Base-by-base conservation (phyloP, 53 echinoderm and acorn worm species). In the Pentamera pediparva region DNA sequence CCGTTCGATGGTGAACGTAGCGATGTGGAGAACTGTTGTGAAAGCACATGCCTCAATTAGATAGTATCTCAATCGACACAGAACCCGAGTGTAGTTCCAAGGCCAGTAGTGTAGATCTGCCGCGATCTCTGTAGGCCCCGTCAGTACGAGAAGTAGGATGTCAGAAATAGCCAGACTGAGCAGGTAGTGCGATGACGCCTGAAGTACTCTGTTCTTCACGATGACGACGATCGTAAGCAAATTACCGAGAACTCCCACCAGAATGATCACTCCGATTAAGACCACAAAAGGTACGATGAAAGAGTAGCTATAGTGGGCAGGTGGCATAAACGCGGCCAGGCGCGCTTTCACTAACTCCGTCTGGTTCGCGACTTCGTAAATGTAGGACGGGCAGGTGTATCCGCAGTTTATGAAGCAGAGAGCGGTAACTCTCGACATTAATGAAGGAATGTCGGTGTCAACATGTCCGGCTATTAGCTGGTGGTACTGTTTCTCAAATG, bases 31-130 rank as follows among this genome's bases (percentile, higher is more conserved):
- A 0, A 98, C 84, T 4, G 98, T 86, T 1, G 91, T 86, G 62
- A 88, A 98, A 6, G 91, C 88, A 57, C 91, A 88, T 24, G 91
- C 83, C 55, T 92, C 91, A 50, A 98, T 98, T 18, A 98, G 81
- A 49, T 81, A 98, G 58, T 80, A 98, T 13, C 91, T 61, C 30
- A 80, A 35, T 9, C 86, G 80, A 61, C 98, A 98, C 62, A 92
- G 63, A 62, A 98, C 85, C 5, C 77, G 51, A 3, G 82, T 83
- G 47, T 88, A 98, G 9, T 85, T 81, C 98, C 98, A 98, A 3
- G 98, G 98, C 87, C 90, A 91, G 37, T 56, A 85, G 17, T 82
- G 84, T 3, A 89, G 36, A 39, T 86, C 83, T 30, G 80, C 84
- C 6, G 89, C 83, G 6, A 98, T 83, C 45, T 98, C 98, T 18